phyloP scores from a whole-genome alignment of 2,113 vertebrate genomes.

The Pipra filicauda region DNA sequence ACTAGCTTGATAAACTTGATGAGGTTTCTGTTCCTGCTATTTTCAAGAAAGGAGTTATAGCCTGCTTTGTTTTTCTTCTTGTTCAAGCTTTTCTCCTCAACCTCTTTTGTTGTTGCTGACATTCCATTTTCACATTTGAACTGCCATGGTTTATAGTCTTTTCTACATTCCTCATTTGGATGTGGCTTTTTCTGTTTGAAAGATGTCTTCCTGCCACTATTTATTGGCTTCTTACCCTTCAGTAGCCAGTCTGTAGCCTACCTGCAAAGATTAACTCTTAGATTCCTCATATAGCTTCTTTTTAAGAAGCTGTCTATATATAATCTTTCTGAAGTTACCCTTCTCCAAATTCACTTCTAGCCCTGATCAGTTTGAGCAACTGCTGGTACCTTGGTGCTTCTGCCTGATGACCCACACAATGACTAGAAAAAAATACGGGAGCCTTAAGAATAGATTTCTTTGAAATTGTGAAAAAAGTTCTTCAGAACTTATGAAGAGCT shows the following conservation, averaged over 20 bases:
- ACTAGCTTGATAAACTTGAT: background rate
- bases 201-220: background rate
- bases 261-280: background rate
- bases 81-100: background rate
- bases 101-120: background rate
- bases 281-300: background rate
- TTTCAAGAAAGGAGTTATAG: background rate
- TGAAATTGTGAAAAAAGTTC: background rate
- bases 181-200: background rate
- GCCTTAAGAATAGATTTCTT: background rate
- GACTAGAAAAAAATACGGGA: background rate
- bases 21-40: background rate
- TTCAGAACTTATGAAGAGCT: background rate
- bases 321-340: background rate
- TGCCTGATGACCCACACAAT: background rate
- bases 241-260: background rate
- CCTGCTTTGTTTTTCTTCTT: background rate
- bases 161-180: background rate
- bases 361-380: background rate
- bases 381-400: background rate
- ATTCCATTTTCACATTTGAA: background rate
- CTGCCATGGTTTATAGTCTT: background rate
- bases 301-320: background rate
- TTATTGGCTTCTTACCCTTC: background rate
- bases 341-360: background rate